Evolutionary conservation across 2,888 invertebrate genomes (phyloP).

Genomic region (Dolomedes plantarius): DNA sequence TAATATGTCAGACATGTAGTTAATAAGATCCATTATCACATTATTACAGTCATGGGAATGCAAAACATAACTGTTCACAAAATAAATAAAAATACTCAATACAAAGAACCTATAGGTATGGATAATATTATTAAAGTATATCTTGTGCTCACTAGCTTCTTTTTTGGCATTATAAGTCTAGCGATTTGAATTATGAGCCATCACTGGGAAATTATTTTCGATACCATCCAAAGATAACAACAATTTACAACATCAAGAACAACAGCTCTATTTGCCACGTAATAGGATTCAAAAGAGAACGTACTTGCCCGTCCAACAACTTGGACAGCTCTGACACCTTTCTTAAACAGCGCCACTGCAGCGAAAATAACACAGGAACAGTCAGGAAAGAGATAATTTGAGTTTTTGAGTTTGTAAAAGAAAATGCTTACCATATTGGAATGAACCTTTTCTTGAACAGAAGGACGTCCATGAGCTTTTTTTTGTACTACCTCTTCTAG

Average conservation of each 20-base stretch:
- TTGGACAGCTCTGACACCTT: constrained; percentile 99
- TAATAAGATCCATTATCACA: too few relatives aligned
- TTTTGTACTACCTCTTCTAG: too few relatives aligned
- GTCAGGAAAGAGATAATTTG: constrained; percentile 37
- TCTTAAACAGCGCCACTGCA: constrained; percentile 99
- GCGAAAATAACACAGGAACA: constrained; percentile 69
- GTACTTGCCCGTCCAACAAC: constrained; percentile 99
- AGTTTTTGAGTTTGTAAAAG: background rate
- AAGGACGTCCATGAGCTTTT: background rate
- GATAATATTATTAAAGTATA: too few relatives aligned
- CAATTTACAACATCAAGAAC: constrained; percentile 46
- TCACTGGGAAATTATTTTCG: constrained; percentile 29
- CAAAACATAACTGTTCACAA: too few relatives aligned
- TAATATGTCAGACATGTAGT: too few relatives aligned
- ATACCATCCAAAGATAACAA: background rate
- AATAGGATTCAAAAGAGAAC: constrained; percentile 78
- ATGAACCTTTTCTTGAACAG: background rate
- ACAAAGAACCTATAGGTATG: too few relatives aligned
- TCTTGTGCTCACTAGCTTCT: background rate
- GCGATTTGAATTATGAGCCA: too few relatives aligned
- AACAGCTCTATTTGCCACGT: constrained; percentile 42
- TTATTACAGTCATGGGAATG: too few relatives aligned
- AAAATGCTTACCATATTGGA: constrained; percentile 42
- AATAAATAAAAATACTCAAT: too few relatives aligned
- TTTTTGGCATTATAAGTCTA: background rate